phyloP scores from a whole-genome alignment of 2,113 vertebrate species.

The Elephantulus edwardii region DNA sequence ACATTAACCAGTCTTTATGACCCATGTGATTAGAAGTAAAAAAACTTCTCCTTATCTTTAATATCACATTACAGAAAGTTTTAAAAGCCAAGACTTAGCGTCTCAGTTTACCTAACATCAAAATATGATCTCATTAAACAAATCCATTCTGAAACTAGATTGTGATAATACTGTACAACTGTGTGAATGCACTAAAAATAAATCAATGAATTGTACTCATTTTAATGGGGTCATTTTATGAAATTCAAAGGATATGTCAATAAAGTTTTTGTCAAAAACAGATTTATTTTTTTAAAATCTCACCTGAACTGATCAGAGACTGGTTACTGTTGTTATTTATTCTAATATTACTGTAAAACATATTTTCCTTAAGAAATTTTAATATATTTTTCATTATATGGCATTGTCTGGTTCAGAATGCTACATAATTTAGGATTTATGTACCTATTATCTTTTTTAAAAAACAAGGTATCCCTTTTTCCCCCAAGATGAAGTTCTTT shows the following conservation, averaged over 20 bases:
- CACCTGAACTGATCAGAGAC: neutral
- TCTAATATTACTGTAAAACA: neutral
- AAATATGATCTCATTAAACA: neutral
- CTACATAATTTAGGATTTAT: neutral
- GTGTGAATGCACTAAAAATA: neutral
- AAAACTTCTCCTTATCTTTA: neutral
- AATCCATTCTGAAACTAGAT: neutral
- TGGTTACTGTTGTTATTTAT: slow-evolving; percentile 17
- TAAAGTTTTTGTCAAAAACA: neutral
- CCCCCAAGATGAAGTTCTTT: too few species aligned
- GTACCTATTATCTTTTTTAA: neutral
- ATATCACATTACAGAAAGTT: neutral
- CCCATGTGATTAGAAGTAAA: neutral
- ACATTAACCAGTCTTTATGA: neutral
- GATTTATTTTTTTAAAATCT: neutral
- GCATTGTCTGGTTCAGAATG: neutral
- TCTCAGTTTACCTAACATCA: neutral
- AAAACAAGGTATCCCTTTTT: too few species aligned
- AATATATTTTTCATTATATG: neutral
- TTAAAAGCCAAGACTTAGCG: neutral
- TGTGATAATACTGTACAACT: neutral
- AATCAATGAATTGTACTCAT: neutral
- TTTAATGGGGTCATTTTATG: neutral
- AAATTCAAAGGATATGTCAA: neutral
- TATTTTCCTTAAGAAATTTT: neutral